These are phyloP conservation scores for Nymphicus hollandicus DNA, from an alignment of 2,113 vertebrate species.

Conservation along the genomic window DNA sequence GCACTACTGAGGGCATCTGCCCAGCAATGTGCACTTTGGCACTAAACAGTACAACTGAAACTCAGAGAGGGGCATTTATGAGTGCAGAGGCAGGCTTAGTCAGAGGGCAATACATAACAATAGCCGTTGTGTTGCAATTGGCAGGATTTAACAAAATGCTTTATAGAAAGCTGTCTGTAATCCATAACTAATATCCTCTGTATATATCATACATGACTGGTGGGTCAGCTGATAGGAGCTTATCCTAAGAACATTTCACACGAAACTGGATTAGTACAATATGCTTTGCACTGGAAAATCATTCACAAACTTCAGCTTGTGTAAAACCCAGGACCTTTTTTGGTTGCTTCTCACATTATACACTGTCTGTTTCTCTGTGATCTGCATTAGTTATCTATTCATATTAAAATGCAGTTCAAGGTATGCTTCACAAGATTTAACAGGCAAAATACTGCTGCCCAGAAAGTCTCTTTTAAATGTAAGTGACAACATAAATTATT, in stretches of 20 bases:
- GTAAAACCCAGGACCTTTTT: not conserved
- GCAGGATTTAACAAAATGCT: constrained; percentile 31
- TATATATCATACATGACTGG: not conserved
- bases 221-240: constrained; percentile 48
- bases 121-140: not conserved
- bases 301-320: constrained; percentile 1
- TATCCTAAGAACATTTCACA: constrained; percentile 62
- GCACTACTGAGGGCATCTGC: not conserved
- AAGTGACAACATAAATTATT: constrained; percentile 30
- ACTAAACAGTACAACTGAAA: not conserved
- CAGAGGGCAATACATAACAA: constrained; percentile 5
- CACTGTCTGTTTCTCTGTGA: not conserved
- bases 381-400: constrained; percentile 8
- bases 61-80: not conserved
- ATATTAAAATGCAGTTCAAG: constrained; percentile 12
- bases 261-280: constrained; percentile 60
- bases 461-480: constrained; percentile 37
- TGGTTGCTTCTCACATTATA: not conserved
- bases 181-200: constrained; percentile 56
- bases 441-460: constrained; percentile 1
- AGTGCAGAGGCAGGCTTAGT: not conserved
- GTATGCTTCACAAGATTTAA: constrained; percentile 16
- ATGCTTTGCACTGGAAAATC: constrained; percentile 24
- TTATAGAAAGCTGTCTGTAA: constrained; percentile 39
- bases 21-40: not conserved